Percentiles rank a stretch among this genome's conserved stretches.
Conservation (phyloP, 2,113 vertebrate genomes). For the Caretta caretta region DNA sequence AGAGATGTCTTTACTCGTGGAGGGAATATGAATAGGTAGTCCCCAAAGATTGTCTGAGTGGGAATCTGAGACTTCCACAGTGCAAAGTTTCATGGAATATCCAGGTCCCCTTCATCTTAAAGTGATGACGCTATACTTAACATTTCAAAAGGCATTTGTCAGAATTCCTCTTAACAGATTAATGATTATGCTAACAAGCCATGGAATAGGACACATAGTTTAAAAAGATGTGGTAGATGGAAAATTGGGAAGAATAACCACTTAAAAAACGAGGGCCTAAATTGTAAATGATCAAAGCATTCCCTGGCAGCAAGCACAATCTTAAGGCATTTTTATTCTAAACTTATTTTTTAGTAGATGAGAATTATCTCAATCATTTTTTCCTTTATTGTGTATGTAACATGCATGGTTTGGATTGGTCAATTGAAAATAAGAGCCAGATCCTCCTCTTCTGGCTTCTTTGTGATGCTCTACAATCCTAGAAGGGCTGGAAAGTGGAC, state of each 20-base stretch:
- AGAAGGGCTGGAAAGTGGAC: background rate
- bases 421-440: background rate
- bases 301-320: background rate
- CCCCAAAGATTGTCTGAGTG: background rate
- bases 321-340: background rate
- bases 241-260: fast-evolving
- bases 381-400: background rate
- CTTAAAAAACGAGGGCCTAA: background rate
- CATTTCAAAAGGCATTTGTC: background rate
- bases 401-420: background rate
- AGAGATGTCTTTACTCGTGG: background rate
- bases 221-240: background rate
- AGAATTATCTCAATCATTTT: background rate
- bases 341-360: background rate
- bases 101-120: background rate
- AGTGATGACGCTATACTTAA: background rate
- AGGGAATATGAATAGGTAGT: background rate
- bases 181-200: background rate
- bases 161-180: background rate
- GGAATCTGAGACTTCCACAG: background rate
- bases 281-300: background rate
- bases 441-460: background rate
- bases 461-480: background rate
- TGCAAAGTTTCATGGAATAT: background rate
- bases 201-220: background rate